A percentile compares a stretch with the other conserved stretches of the same genome.
Conservation (phyloP, 2,888 invertebrate genomes). For the Pachycephus smyrnensis region DNA sequence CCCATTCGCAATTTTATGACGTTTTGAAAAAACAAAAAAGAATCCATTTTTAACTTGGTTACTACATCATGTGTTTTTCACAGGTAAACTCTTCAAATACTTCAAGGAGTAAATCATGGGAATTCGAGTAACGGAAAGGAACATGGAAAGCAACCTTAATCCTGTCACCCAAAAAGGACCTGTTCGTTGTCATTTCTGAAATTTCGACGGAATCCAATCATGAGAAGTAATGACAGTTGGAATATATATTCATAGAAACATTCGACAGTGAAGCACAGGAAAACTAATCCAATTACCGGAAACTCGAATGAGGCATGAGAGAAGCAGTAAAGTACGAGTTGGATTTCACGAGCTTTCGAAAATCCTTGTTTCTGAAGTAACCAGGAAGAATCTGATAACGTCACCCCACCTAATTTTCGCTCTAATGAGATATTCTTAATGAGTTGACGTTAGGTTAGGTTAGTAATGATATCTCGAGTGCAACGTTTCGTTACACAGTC, state of each 20-base stretch:
- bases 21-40: not conserved
- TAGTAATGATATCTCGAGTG: slow-evolving; percentile 19
- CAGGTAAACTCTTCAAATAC: no score
- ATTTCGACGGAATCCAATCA: not conserved
- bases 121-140: not conserved
- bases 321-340: not conserved
- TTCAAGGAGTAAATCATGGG: no score
- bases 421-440: slow-evolving; percentile 49
- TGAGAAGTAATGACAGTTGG: not conserved
- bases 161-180: not conserved
- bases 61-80: not conserved
- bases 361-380: slow-evolving; percentile 14
- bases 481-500: slow-evolving; percentile 39
- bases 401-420: slow-evolving; percentile 33
- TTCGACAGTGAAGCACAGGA: not conserved
- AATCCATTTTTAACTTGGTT: not conserved
- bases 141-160: not conserved
- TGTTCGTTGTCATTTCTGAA: not conserved
- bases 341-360: not conserved
- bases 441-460: slow-evolving; percentile 38
- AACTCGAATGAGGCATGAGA: not conserved
- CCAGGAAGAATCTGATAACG: slow-evolving; percentile 20
- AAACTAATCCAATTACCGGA: not conserved
- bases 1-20: not conserved
- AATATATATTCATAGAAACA: not conserved